Evolutionary conservation across 2,113 vertebrate species (phyloP).

Genomic region (Odocoileus hemionus): DNA sequence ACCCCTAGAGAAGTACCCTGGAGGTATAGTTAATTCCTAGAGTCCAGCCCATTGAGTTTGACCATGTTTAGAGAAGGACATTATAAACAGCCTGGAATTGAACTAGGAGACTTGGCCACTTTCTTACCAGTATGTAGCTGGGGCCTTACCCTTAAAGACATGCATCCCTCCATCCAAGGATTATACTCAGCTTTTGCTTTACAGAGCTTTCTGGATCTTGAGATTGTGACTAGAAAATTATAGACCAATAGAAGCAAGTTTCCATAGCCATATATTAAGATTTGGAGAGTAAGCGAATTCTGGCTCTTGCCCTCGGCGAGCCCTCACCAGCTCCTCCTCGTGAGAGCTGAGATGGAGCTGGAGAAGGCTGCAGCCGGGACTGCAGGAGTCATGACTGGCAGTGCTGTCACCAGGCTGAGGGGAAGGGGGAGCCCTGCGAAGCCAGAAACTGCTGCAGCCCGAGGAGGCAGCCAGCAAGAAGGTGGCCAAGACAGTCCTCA

Average conservation of each 20-base stretch:
- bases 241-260: neutral
- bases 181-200: neutral
- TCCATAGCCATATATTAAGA: neutral
- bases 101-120: neutral
- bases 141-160: neutral
- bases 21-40: neutral
- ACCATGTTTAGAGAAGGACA: neutral
- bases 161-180: rapidly evolving
- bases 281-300: neutral
- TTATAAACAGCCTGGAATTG: neutral
- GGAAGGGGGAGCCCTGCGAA: neutral
- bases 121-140: neutral
- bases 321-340: neutral
- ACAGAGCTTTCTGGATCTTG: neutral
- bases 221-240: neutral
- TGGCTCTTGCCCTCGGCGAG: neutral
- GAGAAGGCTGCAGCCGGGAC: neutral
- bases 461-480: neutral
- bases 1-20: neutral
- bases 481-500: neutral
- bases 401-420: neutral
- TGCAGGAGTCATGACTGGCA: neutral
- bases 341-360: neutral
- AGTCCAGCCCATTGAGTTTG: neutral
- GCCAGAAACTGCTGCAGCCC: neutral